Evolutionary conservation across 2,888 invertebrate genomes (phyloP), one percentile per base, ranked within the genome.

Genomic region (Drosophila paucipuncta): DNA sequence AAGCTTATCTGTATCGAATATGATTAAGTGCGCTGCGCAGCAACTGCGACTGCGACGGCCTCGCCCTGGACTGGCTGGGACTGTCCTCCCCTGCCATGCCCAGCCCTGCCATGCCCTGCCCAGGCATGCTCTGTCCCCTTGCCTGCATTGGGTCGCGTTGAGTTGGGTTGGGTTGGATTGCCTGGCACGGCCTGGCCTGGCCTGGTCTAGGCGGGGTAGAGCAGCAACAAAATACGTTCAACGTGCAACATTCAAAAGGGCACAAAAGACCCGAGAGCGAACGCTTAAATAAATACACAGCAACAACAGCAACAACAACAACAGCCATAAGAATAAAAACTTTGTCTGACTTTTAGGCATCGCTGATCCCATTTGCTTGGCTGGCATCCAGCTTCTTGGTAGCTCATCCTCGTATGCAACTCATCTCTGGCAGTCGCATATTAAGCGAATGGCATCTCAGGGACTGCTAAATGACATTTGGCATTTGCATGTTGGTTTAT

Each of bases 1-100:
- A 84, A 89, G 88, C 88, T 89, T 87, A 87, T 87, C 89, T 87
- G 88, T 90, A 89, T 89, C 87, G 89, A 87, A 87, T 87, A 87
- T 87, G 87, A 87, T 87, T 89, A 89, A 89, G 85, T 90, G 87
- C 83, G 83, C 83, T 82, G 82, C 74, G 84, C 87, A 58, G 58
- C 58, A 22, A 41, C 58, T 30, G 58, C 37, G 37, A 41, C 58
- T 30, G 58, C 37, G 37, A 28, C 78, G 82, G 85, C 77, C 83
- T 76, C 80, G 72, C 86, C 82, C 81, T 64, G 72, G 67, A 81
- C 86, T 82, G 53, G 43, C 6, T 58, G 43, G 43, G 33, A 25
- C 47, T 47, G 9, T 25, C 28, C 25, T 25, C 47, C 37, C 9
- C 22, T 35, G 18, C 43, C 43, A 1, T 2, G 31, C 30, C 30